Percentiles rank a stretch among this genome's conserved stretches.
These are phyloP conservation scores for Elanus axillaris DNA, from an alignment of 2,113 vertebrate genomes.

Conservation along the genomic window DNA sequence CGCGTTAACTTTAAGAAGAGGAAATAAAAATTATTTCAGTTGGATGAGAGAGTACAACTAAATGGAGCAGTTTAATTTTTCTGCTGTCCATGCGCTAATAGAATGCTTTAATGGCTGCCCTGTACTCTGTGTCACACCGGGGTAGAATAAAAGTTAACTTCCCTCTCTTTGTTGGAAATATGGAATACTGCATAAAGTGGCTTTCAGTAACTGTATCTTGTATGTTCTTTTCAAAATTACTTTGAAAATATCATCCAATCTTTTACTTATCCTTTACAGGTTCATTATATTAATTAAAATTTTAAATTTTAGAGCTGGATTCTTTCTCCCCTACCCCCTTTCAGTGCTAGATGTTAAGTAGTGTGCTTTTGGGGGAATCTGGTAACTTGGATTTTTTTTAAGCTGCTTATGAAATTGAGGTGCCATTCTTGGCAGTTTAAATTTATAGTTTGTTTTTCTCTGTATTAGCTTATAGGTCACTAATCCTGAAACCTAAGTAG, in stretches of 20 bases:
- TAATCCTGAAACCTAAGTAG: neutral
- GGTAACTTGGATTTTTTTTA: neutral
- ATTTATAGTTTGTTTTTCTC: neutral
- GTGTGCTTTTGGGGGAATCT: neutral
- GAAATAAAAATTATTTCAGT: neutral
- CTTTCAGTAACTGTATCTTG: neutral
- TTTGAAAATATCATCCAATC: neutral
- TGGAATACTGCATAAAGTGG: neutral
- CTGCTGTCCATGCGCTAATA: neutral
- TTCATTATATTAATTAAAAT: neutral
- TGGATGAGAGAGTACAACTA: neutral
- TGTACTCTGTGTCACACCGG: neutral
- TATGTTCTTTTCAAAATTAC: neutral
- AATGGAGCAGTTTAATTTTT: neutral
- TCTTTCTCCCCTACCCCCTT: neutral
- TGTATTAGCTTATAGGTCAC: neutral
- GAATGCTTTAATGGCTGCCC: neutral
- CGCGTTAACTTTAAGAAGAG: neutral
- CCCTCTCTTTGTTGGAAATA: neutral
- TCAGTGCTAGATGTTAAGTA: neutral
- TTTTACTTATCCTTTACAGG: neutral
- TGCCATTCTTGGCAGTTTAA: neutral
- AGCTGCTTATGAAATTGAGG: neutral
- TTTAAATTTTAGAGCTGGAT: neutral
- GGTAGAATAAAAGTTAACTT: neutral